Conservation (phyloP, 2,113 vertebrate species). For the Paradisaea rubra region DNA sequence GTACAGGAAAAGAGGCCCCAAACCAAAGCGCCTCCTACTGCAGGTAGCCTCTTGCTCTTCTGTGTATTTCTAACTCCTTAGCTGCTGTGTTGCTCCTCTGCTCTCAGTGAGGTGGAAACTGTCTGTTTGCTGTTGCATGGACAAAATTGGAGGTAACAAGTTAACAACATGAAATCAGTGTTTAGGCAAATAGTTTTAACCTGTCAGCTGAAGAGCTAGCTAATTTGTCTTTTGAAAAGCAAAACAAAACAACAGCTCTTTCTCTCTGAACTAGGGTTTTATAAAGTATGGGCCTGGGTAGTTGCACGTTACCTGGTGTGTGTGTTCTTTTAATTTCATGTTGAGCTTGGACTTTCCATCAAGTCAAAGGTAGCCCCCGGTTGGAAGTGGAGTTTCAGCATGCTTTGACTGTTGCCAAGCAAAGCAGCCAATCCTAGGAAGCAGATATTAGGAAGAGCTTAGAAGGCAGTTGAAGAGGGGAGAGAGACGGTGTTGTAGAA, state of each 20-base stretch:
- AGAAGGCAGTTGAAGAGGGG: neutral
- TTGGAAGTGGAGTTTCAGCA: neutral
- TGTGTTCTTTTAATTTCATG: neutral
- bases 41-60: slow-evolving; percentile 77
- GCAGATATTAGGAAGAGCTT: neutral
- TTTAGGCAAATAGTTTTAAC: neutral
- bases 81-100: neutral
- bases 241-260: neutral
- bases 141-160: neutral
- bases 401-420: neutral
- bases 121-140: neutral
- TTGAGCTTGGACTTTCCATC: neutral
- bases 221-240: neutral
- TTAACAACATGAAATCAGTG: neutral
- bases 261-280: neutral
- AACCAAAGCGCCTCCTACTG: slow-evolving; percentile 89
- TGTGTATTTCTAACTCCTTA: neutral
- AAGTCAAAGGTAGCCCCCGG: neutral
- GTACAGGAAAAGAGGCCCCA: slow-evolving; percentile 93
- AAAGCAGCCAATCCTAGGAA: neutral
- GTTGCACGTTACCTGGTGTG: neutral
- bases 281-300: neutral
- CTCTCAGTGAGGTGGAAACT: neutral
- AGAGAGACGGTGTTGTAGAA: neutral
- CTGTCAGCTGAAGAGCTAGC: neutral